Base-by-base conservation (phyloP, 2,888 invertebrate species). In the Geotrupes spiniger region DNA sequence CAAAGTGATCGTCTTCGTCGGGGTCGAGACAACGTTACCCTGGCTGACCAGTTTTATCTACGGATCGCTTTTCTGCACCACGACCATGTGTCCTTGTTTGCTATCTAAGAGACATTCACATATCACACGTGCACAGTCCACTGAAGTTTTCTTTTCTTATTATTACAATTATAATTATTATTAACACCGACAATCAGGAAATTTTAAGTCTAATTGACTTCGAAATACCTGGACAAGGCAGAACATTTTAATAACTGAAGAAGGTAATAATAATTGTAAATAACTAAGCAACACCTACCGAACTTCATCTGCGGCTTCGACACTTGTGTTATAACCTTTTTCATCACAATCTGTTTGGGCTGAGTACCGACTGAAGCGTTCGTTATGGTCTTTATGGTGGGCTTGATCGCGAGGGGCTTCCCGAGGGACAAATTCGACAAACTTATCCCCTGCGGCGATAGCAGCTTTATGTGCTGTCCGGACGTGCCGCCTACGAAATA, bases 1-100 rank as follows among this genome's bases (percentile, higher is more conserved):
- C 41, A 84, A 69, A 8, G 83, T 82, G 37, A 84, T 79, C 1
- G 83, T 81, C 69, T 83, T 84, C 4, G 81, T 71, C 1, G 76
- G 71, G 43, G 68, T 72, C 26, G 71, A 63, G 14, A 74, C 56
- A 1, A 63, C 56, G 14, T 57, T 57, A 4, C 56, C 57, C 10
- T 65, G 46, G 16, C 45, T 56, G 33, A 69, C 52, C 2, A 59
- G 28, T 38, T 55, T 54, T 3, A 54, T 29, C 29, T 50, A 46
- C 1, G 43, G 46, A 15, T 58, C 60, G 2, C 62, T 42, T 53
- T 69, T 69, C 51, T 68, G 67, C 12, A 69, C 65, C 2, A 70
- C 64, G 53, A 69, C 62, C 27, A 68, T 65, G 14, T 46, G 46
- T 15, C 46, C 33, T 45, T 49, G 33, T 38, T 50, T 50, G 15